Conservation (phyloP, 2,797 vertebrate species). For the Sciurus carolinensis region DNA sequence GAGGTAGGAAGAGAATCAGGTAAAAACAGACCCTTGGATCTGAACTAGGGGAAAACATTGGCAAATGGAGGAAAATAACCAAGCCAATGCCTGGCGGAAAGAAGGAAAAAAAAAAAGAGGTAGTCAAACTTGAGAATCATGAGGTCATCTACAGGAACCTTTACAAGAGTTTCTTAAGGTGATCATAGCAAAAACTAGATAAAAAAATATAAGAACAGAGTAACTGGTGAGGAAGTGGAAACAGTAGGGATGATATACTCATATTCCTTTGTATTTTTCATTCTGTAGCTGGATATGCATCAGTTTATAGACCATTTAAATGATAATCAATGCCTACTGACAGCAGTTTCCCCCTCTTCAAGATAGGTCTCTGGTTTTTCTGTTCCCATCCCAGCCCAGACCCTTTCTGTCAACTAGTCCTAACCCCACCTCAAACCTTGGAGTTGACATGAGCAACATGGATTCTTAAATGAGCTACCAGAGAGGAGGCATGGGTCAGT, state of each 20-base stretch:
- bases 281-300: neutral
- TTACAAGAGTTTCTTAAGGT: neutral
- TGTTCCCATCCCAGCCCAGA: no score
- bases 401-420: neutral
- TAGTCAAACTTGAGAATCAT: neutral
- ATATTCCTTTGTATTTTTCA: neutral
- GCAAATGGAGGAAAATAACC: neutral
- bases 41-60: neutral
- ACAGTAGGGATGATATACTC: fast-evolving
- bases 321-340: neutral
- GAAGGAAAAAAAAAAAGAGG: neutral
- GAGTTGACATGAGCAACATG: neutral
- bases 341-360: neutral
- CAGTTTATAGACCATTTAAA: neutral
- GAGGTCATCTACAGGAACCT: neutral
- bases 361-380: neutral
- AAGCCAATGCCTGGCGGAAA: neutral
- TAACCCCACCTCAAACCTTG: neutral
- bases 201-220: neutral
- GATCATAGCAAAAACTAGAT: neutral
- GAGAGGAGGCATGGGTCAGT: neutral
- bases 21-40: neutral
- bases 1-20: neutral
- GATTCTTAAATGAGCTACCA: neutral
- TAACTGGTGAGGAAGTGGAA: neutral